Evolutionary conservation across 23 tunicate species (phyloP), one percentile per base, ranked within the genome.

Genomic region (Ascidia mentula): DNA sequence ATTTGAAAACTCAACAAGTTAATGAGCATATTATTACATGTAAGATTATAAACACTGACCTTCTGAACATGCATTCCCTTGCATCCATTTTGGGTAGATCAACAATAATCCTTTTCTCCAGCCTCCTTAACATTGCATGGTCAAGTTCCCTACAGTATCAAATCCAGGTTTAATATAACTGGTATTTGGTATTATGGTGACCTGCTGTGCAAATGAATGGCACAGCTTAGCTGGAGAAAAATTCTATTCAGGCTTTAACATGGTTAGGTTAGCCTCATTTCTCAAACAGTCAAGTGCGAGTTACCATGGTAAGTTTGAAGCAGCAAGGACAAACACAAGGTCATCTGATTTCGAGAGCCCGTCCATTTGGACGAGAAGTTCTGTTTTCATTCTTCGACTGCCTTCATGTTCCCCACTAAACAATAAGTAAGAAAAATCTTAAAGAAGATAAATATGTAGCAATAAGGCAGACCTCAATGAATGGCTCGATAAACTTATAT

Each of bases 381-480:
- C 98, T 0, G 98, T 93, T 76, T 93, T 93, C 98, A 93, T 93
- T 84, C 98, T 45, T 42, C 98, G 60, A 70, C 98, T 93, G 37
- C 98, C 98, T 72, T 93, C 98, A 73, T 93, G 98, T 60, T 93
- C 98, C 28, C 98, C 98, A 30, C 98, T 87, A 26, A 26, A 53
- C 7, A 9, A 53, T 28, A 53, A 53, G 24, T n/a, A n/a, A n/a
- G n/a, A n/a, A n/a, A n/a, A n/a, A n/a, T n/a, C n/a, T n/a, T n/a
- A n/a, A n/a, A n/a, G n/a, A n/a, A n/a, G n/a, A n/a, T n/a, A n/a
- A n/a, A n/a, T n/a, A n/a, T n/a, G n/a, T n/a, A n/a, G n/a, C n/a
- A n/a, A n/a, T n/a, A n/a, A n/a, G n/a, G n/a, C n/a, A n/a, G n/a
- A n/a, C n/a, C n/a, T n/a, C n/a, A n/a, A n/a, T n/a, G n/a, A n/a